These are phyloP conservation scores for Drosophila longiperda DNA, from an alignment of 2,888 invertebrate species.

Conservation along the genomic window DNA sequence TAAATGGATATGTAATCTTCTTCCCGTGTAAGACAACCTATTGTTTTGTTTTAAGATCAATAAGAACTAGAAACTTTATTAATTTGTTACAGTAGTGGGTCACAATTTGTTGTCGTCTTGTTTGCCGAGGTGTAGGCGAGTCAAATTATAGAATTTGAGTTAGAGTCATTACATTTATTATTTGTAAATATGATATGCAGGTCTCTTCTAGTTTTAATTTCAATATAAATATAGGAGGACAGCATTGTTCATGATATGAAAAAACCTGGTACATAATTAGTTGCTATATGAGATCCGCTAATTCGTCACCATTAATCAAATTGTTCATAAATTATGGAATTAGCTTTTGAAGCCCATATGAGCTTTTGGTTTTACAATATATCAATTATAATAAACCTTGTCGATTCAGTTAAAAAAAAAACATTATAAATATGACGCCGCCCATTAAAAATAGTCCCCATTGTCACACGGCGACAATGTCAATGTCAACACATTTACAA, in stretches of 20 bases:
- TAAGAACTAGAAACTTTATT: background rate
- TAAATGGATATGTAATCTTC: background rate
- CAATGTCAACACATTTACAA: conserved; percentile 52
- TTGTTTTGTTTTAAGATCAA: background rate
- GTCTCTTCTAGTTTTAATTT: background rate
- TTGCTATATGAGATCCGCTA: conserved; percentile 47
- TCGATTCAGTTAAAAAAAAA: conserved; percentile 8
- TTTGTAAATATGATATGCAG: background rate
- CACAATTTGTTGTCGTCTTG: background rate
- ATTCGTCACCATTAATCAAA: conserved; percentile 51
- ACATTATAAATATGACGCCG: conserved; percentile 1
- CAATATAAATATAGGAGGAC: background rate
- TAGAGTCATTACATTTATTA: background rate
- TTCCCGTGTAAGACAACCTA: background rate
- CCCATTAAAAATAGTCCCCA: conserved; percentile 53
- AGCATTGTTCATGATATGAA: conserved; percentile 1
- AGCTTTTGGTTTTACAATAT: conserved; percentile 12
- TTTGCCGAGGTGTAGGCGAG: background rate
- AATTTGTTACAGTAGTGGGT: background rate
- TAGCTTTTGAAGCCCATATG: conserved; percentile 10
- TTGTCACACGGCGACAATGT: conserved; percentile 51
- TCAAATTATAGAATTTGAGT: background rate
- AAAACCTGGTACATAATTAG: background rate
- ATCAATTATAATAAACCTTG: conserved; percentile 2
- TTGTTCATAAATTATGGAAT: conserved; percentile 32